Evolutionary conservation across 2,113 vertebrate genomes (phyloP).

Genomic region (Eptatretus burgeri): DNA sequence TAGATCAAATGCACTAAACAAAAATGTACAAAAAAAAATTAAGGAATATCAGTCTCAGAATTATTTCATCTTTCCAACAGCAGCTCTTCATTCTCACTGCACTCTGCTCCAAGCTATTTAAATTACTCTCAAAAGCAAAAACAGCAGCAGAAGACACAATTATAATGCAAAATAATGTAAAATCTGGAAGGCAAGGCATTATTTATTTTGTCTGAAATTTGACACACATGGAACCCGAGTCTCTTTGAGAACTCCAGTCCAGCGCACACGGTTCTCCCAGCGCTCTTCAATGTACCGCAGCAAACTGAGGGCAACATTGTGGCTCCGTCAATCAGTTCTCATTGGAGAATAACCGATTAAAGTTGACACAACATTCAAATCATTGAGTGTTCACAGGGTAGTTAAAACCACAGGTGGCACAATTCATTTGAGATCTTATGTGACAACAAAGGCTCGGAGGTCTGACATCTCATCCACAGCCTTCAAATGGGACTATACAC

Average conservation of each 20-base stretch:
- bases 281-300: constrained; percentile 80
- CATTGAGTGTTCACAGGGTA: too few relatives aligned
- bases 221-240: constrained; percentile 49
- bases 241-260: constrained; percentile 46
- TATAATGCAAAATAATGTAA: neutral
- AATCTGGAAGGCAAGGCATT: neutral
- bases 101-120: too few relatives aligned
- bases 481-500: too few relatives aligned
- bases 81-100: too few relatives aligned
- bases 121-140: constrained; percentile 4
- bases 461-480: too few relatives aligned
- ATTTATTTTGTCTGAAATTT: too few relatives aligned
- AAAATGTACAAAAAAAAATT: constrained; percentile 7
- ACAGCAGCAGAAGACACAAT: constrained; percentile 1
- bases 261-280: constrained; percentile 42
- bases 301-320: constrained; percentile 19
- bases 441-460: too few relatives aligned
- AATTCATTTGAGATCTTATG: too few relatives aligned
- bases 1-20: constrained; percentile 72
- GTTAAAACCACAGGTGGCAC: too few relatives aligned
- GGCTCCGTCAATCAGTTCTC: too few relatives aligned
- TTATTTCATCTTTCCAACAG: neutral
- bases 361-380: too few relatives aligned
- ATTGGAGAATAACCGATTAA: too few relatives aligned
- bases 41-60: neutral